These are phyloP conservation scores for Drosophila setosimentum DNA, from an alignment of 2,888 invertebrate species.

Conservation along the genomic window DNA sequence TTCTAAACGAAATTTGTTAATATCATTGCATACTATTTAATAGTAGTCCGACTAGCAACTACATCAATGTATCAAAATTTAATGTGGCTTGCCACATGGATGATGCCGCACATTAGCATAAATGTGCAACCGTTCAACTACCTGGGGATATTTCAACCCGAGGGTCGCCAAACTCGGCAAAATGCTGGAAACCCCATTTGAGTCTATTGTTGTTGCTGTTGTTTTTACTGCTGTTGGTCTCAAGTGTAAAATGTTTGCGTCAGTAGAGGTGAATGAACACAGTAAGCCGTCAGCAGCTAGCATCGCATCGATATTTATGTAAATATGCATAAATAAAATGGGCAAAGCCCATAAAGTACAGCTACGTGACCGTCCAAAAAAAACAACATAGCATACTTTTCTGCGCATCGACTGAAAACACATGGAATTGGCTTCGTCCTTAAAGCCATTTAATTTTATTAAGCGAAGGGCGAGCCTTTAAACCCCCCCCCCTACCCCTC, in stretches of 20 bases:
- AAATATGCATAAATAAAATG: constrained; percentile 62
- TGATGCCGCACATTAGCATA: constrained; percentile 57
- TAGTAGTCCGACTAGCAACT: background rate
- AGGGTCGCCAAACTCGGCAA: constrained; percentile 43
- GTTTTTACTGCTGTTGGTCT: constrained; percentile 41
- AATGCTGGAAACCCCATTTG: constrained; percentile 35
- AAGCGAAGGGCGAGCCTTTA: constrained; percentile 55
- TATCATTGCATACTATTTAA: constrained; percentile 4
- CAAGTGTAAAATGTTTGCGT: constrained; percentile 53
- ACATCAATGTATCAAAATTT: constrained; percentile 27
- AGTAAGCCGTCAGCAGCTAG: constrained; percentile 16
- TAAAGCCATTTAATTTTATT: constrained; percentile 76
- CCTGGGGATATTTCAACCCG: constrained; percentile 13
- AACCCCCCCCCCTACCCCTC: background rate
- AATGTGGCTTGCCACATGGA: constrained; percentile 39
- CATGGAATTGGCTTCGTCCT: constrained; percentile 52
- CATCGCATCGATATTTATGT: constrained; percentile 59
- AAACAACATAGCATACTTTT: constrained; percentile 50
- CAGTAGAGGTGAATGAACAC: constrained; percentile 72
- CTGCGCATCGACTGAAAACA: constrained; percentile 17
- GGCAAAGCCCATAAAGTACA: constrained; percentile 48
- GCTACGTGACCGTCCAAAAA: constrained; percentile 44
- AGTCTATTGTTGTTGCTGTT: constrained; percentile 40
- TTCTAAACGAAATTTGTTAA: background rate
- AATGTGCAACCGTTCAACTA: constrained; percentile 39